A percentile compares a stretch with the other conserved stretches of the same genome.
phyloP scores from a whole-genome alignment of 2,888 invertebrate genomes.

The Xestia c-nigrum region DNA sequence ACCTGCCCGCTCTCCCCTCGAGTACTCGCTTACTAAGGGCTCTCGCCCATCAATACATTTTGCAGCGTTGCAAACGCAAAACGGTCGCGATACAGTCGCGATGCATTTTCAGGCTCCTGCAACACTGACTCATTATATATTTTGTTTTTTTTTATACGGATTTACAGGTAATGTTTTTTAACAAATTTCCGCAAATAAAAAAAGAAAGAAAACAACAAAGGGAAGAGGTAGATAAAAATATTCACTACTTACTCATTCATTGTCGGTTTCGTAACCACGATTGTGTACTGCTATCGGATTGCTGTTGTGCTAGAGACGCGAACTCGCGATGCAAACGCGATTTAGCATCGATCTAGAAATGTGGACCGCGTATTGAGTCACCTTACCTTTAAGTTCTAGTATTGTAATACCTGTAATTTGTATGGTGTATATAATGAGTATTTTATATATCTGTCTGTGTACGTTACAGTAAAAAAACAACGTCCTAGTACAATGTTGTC shows the following conservation, averaged over 20 bases:
- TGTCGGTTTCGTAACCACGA: neutral
- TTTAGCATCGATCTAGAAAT: neutral
- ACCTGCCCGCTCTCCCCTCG: neutral
- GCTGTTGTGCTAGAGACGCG: neutral
- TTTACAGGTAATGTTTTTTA: no score
- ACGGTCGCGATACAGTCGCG: neutral
- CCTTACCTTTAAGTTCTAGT: neutral
- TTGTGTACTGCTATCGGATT: neutral
- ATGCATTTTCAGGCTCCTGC: neutral
- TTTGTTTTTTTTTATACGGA: no score
- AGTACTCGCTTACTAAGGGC: constrained; percentile 25
- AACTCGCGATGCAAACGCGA: neutral
- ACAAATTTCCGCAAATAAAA: no score
- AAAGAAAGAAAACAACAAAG: no score
- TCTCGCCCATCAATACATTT: neutral
- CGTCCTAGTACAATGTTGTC: neutral
- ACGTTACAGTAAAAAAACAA: neutral
- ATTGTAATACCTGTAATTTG: neutral
- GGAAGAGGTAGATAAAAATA: no score
- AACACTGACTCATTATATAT: neutral
- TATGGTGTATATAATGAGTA: neutral
- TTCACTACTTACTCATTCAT: neutral
- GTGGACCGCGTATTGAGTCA: neutral
- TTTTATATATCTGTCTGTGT: neutral
- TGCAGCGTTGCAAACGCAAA: neutral